A percentile compares a stretch with the other conserved stretches of the same genome.
Evolutionary conservation across 2,888 invertebrate genomes (phyloP).

Genomic region (Atrina japonica): DNA sequence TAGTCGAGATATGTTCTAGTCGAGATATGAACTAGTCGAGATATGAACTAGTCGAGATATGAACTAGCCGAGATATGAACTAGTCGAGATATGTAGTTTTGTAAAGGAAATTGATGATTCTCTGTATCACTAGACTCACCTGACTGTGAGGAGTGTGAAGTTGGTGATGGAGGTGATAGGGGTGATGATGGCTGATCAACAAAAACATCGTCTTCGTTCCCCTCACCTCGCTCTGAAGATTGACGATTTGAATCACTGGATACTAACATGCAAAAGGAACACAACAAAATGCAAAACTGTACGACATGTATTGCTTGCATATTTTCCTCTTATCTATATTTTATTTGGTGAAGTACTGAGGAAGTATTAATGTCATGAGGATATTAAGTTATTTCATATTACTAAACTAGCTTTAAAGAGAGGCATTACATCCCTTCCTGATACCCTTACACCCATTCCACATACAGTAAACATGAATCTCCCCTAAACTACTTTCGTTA

Average conservation of each 20-base stretch:
- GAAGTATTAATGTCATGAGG: background rate
- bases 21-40: too few species aligned
- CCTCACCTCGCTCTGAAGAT: background rate
- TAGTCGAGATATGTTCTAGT: too few species aligned
- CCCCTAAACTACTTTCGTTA: too few species aligned
- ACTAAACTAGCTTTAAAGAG: too few species aligned
- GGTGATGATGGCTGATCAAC: slow-evolving; percentile 19
- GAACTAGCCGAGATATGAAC: too few species aligned
- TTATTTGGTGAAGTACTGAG: background rate
- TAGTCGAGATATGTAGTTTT: too few species aligned
- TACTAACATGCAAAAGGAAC: slow-evolving; percentile 16
- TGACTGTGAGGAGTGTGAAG: background rate
- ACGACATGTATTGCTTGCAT: background rate
- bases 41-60: too few species aligned
- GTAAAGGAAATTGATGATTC: too few species aligned
- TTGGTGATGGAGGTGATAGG: slow-evolving; percentile 7
- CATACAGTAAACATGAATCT: too few species aligned
- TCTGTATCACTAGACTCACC: background rate
- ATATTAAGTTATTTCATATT: too few species aligned
- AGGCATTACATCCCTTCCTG: too few species aligned
- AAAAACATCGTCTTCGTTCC: slow-evolving; percentile 29
- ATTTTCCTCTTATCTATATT: background rate
- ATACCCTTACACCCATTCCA: too few species aligned
- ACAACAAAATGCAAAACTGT: background rate
- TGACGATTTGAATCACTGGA: background rate